These are phyloP conservation scores for Drosophila nannoptera DNA, from an alignment of 1,140 invertebrate species.

Conservation along the genomic window DNA sequence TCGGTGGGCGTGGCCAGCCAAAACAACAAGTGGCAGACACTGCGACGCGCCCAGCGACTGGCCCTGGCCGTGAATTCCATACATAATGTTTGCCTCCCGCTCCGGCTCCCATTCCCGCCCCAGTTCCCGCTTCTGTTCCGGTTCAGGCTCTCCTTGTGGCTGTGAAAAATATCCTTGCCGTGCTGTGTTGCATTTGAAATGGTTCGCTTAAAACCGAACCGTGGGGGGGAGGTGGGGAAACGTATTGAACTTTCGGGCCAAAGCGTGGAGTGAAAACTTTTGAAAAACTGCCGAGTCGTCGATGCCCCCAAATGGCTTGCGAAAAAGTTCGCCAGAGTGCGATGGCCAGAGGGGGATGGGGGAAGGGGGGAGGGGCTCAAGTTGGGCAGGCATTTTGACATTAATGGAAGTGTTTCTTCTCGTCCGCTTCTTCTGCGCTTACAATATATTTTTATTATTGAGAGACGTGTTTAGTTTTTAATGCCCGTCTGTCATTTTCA, in stretches of 20 bases:
- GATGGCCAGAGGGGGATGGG: no score
- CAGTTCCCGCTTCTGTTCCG: no score
- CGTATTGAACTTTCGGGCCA: constrained; percentile 34
- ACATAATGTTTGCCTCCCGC: constrained; percentile 50
- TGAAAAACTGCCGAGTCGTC: constrained; percentile 33
- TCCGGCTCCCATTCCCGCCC: no score
- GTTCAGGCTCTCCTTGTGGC: neutral
- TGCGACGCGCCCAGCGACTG: constrained; percentile 34
- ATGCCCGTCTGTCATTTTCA: constrained; percentile 15
- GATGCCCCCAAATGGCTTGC: constrained; percentile 5
- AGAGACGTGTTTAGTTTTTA: constrained; percentile 44
- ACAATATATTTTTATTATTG: constrained; percentile 44
- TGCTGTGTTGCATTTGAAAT: constrained; percentile 64
- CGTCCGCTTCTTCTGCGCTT: neutral
- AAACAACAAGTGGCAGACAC: constrained; percentile 47
- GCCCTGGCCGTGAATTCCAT: constrained; percentile 73
- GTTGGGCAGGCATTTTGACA: constrained; percentile 36
- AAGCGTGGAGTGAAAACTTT: constrained; percentile 25
- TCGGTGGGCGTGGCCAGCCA: constrained; percentile 5
- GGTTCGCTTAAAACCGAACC: constrained; percentile 36
- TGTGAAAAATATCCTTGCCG: constrained; percentile 68
- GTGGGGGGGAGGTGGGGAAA: neutral
- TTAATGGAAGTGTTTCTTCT: constrained; percentile 42
- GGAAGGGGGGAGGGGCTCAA: neutral
- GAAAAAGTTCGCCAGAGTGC: constrained; percentile 2